phyloP scores from a whole-genome alignment of 2,113 vertebrate species.

The Limanda limanda region DNA sequence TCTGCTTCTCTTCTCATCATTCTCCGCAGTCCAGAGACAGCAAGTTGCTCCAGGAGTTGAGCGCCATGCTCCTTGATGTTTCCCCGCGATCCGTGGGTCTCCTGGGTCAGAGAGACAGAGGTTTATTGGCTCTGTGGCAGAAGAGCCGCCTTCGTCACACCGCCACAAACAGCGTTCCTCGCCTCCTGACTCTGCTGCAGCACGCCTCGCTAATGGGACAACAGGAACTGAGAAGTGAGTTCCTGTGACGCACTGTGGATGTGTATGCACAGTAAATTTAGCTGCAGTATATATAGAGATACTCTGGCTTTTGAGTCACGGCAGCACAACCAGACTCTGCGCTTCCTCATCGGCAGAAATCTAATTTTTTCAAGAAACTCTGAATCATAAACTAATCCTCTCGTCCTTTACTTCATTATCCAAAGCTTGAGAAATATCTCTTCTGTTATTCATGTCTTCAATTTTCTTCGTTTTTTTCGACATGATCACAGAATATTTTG shows the following conservation, averaged over 20 bases:
- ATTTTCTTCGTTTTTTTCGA: neutral
- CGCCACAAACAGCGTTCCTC: conserved; percentile 72
- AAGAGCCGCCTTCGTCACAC: conserved; percentile 60
- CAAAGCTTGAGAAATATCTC: conserved; percentile 11
- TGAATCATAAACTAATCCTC: conserved; percentile 14
- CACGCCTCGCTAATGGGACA: conserved; percentile 78
- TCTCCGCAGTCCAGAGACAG: conserved; percentile 74
- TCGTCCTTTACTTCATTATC: conserved; percentile 3
- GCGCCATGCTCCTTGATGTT: conserved; percentile 52
- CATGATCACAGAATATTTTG: neutral
- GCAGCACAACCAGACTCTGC: neutral
- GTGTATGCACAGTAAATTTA: neutral
- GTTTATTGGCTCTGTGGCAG: conserved; percentile 72
- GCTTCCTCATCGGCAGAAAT: conserved; percentile 22
- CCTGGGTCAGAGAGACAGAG: conserved; percentile 47
- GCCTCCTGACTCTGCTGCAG: conserved; percentile 77
- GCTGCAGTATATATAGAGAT: neutral
- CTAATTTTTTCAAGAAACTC: conserved; percentile 9
- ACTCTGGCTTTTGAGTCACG: neutral
- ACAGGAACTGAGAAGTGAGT: conserved; percentile 87
- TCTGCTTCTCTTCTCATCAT: neutral
- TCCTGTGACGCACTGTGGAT: neutral
- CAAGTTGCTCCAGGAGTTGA: conserved; percentile 75
- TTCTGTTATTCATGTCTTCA: neutral
- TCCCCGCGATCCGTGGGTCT: conserved; percentile 66